Conservation (phyloP, 2,888 invertebrate species). For the Slavum lentiscoides region DNA sequence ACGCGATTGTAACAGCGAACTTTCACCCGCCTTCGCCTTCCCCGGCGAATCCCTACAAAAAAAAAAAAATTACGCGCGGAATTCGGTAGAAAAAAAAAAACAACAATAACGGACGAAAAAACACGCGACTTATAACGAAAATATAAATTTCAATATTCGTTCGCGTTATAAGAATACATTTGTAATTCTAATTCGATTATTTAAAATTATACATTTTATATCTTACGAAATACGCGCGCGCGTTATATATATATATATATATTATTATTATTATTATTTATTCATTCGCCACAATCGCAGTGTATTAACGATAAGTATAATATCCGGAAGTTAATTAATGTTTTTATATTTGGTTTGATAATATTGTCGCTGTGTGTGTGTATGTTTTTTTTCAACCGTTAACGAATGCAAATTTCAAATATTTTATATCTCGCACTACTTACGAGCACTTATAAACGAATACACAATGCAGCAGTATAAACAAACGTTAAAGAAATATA, state of each 20-base stretch:
- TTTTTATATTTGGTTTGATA: constrained; percentile 20
- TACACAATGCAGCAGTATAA: not conserved
- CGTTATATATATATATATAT: no score
- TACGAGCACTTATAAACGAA: constrained; percentile 8
- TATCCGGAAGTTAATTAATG: constrained; percentile 42
- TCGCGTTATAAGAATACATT: not conserved
- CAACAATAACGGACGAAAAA: not conserved
- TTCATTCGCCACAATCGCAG: constrained; percentile 7
- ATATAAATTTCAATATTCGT: not conserved
- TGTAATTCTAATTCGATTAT: constrained; percentile 32
- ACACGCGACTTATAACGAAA: not conserved
- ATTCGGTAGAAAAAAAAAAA: no score
- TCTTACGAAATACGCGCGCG: not conserved
- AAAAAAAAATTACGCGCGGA: not conserved
- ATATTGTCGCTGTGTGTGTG: not conserved
- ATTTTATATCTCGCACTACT: constrained; percentile 21
- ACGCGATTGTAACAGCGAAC: not conserved
- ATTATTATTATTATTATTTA: constrained; percentile 1
- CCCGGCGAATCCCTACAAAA: not conserved
- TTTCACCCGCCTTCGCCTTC: not conserved
- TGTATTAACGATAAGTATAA: constrained; percentile 22
- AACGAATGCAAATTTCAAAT: constrained; percentile 34
- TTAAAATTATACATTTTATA: constrained; percentile 19
- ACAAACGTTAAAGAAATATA: not conserved
- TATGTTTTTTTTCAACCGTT: constrained; percentile 24